phyloP scores from a whole-genome alignment of 1,140 invertebrate species.

The Plodia interpunctella region DNA sequence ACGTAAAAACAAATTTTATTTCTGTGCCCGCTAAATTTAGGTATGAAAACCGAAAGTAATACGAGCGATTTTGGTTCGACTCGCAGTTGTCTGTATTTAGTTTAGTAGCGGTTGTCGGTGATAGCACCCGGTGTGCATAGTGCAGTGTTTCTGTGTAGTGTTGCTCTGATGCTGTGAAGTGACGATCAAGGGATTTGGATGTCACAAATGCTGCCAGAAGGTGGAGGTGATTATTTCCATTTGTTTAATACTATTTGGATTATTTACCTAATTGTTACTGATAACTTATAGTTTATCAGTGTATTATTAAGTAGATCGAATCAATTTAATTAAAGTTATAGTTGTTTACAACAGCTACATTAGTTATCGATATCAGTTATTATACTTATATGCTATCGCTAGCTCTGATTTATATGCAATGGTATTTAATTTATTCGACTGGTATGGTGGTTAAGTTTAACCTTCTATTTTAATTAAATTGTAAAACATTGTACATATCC shows the following conservation, averaged over 20 bases:
- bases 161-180: constrained; percentile 15
- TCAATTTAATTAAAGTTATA: too few species aligned
- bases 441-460: too few species aligned
- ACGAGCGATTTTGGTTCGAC: constrained; percentile 67
- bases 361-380: too few species aligned
- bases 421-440: too few species aligned
- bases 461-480: too few species aligned
- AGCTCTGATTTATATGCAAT: too few species aligned
- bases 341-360: too few species aligned
- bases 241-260: background rate
- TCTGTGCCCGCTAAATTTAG: constrained; percentile 74
- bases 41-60: constrained; percentile 71
- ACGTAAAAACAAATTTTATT: constrained; percentile 74
- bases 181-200: constrained; percentile 41
- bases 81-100: constrained; percentile 70
- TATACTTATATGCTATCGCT: too few species aligned
- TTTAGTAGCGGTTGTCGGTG: constrained; percentile 46
- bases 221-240: constrained; percentile 50
- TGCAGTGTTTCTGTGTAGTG: constrained; percentile 18
- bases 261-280: background rate
- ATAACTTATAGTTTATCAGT: background rate
- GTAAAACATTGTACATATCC: too few species aligned
- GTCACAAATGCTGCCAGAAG: constrained; percentile 66
- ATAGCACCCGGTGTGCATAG: constrained; percentile 23
- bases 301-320: background rate